Percentiles rank a stretch among this genome's conserved stretches.
Conservation (phyloP, 1,140 invertebrate species). For the Drosophila athabasca region DNA sequence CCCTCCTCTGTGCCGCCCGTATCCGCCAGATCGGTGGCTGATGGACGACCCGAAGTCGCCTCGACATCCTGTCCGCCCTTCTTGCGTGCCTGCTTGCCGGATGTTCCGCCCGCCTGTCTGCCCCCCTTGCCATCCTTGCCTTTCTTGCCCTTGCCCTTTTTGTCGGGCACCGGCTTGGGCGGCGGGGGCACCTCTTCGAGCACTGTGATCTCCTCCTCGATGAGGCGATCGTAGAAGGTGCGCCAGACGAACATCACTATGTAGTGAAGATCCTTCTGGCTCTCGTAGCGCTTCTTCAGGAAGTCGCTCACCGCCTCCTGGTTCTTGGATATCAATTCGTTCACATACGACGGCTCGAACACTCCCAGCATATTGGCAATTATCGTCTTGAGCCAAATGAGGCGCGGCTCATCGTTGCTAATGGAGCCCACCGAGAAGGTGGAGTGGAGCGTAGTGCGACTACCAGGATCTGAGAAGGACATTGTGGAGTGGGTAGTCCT, state of each 20-base stretch:
- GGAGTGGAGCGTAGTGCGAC: background rate
- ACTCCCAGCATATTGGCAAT: constrained; percentile 78
- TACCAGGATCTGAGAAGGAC: background rate
- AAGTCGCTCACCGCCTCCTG: constrained; percentile 66
- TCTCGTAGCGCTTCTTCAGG: constrained; percentile 80
- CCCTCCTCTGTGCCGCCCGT: constrained; percentile 16
- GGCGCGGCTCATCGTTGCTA: constrained; percentile 55
- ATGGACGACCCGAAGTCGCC: background rate
- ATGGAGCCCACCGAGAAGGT: constrained; percentile 7
- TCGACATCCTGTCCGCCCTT: constrained; percentile 66
- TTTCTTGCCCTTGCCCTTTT: constrained; percentile 78
- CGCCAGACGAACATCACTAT: constrained; percentile 85
- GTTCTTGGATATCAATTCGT: constrained; percentile 59
- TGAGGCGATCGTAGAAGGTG: constrained; percentile 84
- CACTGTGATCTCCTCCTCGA: constrained; percentile 85
- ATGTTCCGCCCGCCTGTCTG: constrained; percentile 24
- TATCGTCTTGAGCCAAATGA: constrained; percentile 70
- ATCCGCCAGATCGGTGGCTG: constrained; percentile 20
- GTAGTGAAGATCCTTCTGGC: constrained; percentile 82
- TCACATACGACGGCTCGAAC: constrained; percentile 71
- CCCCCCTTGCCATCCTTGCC: constrained; percentile 58
- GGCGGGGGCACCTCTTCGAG: constrained; percentile 84
- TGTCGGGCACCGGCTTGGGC: constrained; percentile 42
- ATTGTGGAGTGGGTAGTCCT: constrained; percentile 1
- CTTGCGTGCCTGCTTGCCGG: constrained; percentile 51